Evolutionary conservation across 2,888 invertebrate species (phyloP), one percentile per base, ranked within the genome.

Genomic region (Epinotia brunnichana): DNA sequence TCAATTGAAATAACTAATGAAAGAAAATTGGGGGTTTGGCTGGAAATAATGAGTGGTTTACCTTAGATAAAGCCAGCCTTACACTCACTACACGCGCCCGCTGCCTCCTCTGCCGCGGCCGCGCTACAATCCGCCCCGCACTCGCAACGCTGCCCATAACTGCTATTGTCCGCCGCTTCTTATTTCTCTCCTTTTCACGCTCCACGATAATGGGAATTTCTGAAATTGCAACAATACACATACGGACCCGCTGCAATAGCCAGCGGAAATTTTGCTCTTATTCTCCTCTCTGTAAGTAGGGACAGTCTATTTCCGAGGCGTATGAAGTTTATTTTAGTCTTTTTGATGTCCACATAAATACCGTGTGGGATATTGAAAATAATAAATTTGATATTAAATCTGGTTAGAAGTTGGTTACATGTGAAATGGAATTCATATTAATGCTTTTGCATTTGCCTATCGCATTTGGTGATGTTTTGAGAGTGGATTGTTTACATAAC

Each of bases 211-310:
- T 91, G 85, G 91, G 90, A 90, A 92, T 92, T 90, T 92, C 87
- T 91, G 89, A 91, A 92, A 92, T 91, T 90, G 90, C 91, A 89
- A 92, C 91, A 91, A 92, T 91, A 90, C 90, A 90, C 87, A 89
- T 85, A 86, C 86, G 85, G 84, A 83, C 83, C 83, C 81, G 79
- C 79, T 82, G 87, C 87, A 85, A 83, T 83, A 83, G 82, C 81
- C 78, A 79, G 79, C 83, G 83, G 84, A 86, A 85, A 86, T 86
- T 89, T 85, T 83, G 82, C 82, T 84, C 82, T 85, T 83, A 83
- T 85, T 84, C 81, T 79, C 76, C 79, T 77, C 79, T 79, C 79
- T 81, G 79, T 79, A 79, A 82, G 83, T 79, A 68, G 80, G 80
- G 83, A 81, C 80, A 80, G 78, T 82, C 80, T 81, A 84, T 82